phyloP scores from a whole-genome alignment of 1,140 invertebrate species.

The Bombus breviceps region DNA sequence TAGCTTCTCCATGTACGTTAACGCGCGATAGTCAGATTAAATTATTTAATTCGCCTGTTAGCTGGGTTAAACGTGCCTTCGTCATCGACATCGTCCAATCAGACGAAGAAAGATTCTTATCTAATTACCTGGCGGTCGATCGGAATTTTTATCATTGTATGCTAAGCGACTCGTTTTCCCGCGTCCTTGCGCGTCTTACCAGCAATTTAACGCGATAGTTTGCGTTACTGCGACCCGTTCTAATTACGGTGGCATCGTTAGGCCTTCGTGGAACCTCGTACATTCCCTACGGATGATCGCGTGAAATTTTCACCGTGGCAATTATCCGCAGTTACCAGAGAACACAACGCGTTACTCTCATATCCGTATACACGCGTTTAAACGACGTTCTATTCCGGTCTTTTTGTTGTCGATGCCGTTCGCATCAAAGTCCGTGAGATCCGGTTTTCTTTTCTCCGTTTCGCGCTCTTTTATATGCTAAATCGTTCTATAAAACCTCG shows the following conservation, averaged over 20 bases:
- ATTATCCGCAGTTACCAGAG: conserved; percentile 63
- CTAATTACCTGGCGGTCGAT: conserved; percentile 12
- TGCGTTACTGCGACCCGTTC: conserved; percentile 5
- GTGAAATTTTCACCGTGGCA: conserved; percentile 65
- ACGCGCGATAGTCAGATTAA: neutral
- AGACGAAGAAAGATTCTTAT: neutral
- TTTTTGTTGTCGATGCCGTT: neutral
- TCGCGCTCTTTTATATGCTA: conserved; percentile 5
- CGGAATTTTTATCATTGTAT: conserved; percentile 36
- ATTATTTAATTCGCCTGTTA: conserved; percentile 10
- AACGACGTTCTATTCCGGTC: conserved; percentile 1
- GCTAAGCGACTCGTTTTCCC: conserved; percentile 23
- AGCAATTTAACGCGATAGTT: conserved; percentile 11
- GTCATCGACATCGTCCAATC: neutral
- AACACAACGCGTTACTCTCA: no score
- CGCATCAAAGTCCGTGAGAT: conserved; percentile 30
- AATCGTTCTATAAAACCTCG: neutral
- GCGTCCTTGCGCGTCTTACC: conserved; percentile 36
- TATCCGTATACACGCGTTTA: conserved; percentile 45
- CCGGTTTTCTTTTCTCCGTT: neutral
- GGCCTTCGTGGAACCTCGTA: neutral
- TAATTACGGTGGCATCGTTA: conserved; percentile 33
- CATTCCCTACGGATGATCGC: conserved; percentile 38
- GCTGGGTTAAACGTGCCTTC: neutral
- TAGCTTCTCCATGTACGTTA: neutral